These are phyloP conservation scores for Philaenus spumarius DNA, from an alignment of 1,140 invertebrate genomes.

Conservation along the genomic window DNA sequence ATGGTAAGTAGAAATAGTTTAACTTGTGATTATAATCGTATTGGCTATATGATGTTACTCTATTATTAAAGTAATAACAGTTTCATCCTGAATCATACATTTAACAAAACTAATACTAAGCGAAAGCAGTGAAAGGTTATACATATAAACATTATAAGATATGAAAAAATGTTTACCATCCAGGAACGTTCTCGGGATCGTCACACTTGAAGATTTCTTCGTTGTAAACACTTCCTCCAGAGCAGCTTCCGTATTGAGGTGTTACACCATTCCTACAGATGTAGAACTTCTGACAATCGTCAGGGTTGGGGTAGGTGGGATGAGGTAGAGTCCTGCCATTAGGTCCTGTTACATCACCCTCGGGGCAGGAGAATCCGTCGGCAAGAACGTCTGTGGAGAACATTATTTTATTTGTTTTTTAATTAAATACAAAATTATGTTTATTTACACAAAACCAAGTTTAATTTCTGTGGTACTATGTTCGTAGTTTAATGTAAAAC, in stretches of 20 bases:
- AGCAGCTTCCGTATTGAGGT: constrained; percentile 69
- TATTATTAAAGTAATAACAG: too few relatives aligned
- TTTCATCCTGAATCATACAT: too few relatives aligned
- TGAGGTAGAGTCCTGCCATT: constrained; percentile 64
- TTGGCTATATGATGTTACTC: too few relatives aligned
- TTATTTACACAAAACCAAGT: too few relatives aligned
- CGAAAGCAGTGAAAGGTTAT: too few relatives aligned
- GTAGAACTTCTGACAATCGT: constrained; percentile 80
- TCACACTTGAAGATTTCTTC: constrained; percentile 74
- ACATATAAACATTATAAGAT: too few relatives aligned
- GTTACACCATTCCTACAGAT: constrained; percentile 72
- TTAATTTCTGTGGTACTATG: too few relatives aligned
- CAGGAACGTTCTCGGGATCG: constrained; percentile 67
- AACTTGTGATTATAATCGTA: too few relatives aligned
- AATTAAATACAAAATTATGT: neutral
- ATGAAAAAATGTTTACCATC: too few relatives aligned
- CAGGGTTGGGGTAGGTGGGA: constrained; percentile 71
- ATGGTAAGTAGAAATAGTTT: too few relatives aligned
- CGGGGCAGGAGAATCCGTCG: constrained; percentile 72
- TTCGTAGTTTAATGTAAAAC: too few relatives aligned
- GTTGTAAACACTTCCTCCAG: constrained; percentile 70
- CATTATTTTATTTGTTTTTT: neutral
- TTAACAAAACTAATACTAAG: too few relatives aligned
- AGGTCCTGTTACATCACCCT: constrained; percentile 57
- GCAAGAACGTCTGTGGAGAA: constrained; percentile 50